These are phyloP conservation scores for Halictus rubicundus DNA, from an alignment of 1,140 invertebrate species.

Conservation along the genomic window DNA sequence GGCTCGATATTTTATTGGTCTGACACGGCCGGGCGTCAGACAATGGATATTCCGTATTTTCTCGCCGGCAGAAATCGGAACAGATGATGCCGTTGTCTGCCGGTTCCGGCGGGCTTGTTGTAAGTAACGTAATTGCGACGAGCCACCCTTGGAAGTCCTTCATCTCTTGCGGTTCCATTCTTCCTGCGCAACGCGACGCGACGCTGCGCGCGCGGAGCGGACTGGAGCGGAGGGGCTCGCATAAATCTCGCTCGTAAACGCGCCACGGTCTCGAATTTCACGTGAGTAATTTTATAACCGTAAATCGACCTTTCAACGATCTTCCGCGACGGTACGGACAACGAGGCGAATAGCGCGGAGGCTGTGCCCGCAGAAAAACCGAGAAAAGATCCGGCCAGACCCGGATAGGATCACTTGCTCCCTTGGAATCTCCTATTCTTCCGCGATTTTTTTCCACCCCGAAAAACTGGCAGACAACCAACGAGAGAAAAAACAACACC, in stretches of 20 bases:
- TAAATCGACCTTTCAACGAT: slow-evolving; percentile 79
- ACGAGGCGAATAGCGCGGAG: slow-evolving; percentile 42
- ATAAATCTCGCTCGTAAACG: slow-evolving; percentile 68
- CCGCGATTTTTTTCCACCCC: not conserved
- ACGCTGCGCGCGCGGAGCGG: not conserved
- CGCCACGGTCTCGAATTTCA: slow-evolving; percentile 71
- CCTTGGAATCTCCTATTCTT: not conserved
- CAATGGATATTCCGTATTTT: not conserved
- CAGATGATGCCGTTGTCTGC: not conserved
- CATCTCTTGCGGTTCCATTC: slow-evolving; percentile 16
- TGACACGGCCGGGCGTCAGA: no score
- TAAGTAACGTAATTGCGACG: slow-evolving; percentile 12
- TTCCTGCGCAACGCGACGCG: not conserved
- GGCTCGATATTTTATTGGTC: no score
- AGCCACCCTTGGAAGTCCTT: slow-evolving; percentile 35
- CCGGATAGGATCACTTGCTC: not conserved
- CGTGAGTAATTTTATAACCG: slow-evolving; percentile 77
- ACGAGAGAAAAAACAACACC: slow-evolving; percentile 44
- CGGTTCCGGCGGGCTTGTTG: not conserved
- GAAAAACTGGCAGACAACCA: slow-evolving; percentile 36
- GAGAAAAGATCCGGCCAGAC: slow-evolving; percentile 7
- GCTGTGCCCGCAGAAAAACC: slow-evolving; percentile 26
- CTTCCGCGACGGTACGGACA: slow-evolving; percentile 39
- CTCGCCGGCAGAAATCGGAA: not conserved
- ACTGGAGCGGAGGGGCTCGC: slow-evolving; percentile 38